phyloP scores from a whole-genome alignment of 2,888 invertebrate genomes.

The Neoaliturus tenellus region DNA sequence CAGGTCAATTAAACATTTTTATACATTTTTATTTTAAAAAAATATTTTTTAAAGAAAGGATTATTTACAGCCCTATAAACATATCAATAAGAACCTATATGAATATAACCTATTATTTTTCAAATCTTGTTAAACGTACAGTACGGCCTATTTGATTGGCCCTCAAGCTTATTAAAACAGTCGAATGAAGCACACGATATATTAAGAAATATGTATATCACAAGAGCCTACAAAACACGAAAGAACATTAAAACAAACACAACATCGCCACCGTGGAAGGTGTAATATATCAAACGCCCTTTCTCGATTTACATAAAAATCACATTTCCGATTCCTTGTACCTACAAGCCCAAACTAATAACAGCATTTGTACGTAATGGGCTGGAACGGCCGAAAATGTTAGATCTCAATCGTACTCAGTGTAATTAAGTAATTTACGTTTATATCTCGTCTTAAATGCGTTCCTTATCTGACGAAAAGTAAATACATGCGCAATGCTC shows the following conservation, averaged over 20 bases:
- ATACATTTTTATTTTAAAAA: too few relatives aligned
- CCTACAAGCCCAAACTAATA: conserved; percentile 23
- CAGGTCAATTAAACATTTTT: too few relatives aligned
- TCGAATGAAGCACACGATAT: too few relatives aligned
- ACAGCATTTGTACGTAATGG: conserved; percentile 19
- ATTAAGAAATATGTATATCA: too few relatives aligned
- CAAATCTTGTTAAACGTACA: too few relatives aligned
- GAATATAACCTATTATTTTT: too few relatives aligned
- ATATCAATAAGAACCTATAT: too few relatives aligned
- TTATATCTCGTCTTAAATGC: conserved; percentile 28
- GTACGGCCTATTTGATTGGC: too few relatives aligned
- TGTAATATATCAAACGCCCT: conserved; percentile 10
- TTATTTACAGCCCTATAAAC: too few relatives aligned
- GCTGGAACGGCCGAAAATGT: conserved; percentile 36
- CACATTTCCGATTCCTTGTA: conserved; percentile 39
- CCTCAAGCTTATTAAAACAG: too few relatives aligned
- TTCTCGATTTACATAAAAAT: conserved; percentile 19
- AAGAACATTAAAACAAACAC: not conserved
- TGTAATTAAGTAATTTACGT: conserved; percentile 39
- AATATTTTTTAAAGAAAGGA: too few relatives aligned
- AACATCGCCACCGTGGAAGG: not conserved
- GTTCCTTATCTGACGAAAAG: conserved; percentile 37
- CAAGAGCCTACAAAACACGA: not conserved
- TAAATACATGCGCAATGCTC: conserved; percentile 28
- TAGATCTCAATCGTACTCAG: conserved; percentile 13